These are phyloP conservation scores for Trachelus troglodyta DNA, from an alignment of 2,888 invertebrate species.

Conservation along the genomic window DNA sequence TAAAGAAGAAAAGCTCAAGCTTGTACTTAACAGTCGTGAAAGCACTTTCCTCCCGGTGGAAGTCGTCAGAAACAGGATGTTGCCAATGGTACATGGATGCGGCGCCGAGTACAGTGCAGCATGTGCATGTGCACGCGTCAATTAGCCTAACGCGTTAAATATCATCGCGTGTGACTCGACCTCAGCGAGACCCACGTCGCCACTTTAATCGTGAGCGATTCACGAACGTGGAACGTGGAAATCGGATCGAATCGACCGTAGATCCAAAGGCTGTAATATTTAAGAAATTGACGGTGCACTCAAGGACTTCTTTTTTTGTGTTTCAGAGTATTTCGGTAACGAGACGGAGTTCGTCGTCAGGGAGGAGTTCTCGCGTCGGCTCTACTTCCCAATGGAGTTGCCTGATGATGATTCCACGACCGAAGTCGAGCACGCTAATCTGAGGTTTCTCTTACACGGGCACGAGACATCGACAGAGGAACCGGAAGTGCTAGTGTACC, in stretches of 20 bases:
- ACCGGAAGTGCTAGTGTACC: conserved; percentile 43
- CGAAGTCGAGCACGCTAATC: conserved; percentile 66
- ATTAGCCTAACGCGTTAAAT: conserved; percentile 17
- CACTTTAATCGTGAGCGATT: background rate
- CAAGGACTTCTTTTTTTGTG: conserved; percentile 26
- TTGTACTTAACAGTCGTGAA: background rate
- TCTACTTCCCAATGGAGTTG: conserved; percentile 48
- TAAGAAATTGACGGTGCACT: background rate
- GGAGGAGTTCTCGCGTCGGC: conserved; percentile 16
- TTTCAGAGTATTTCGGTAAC: conserved; percentile 47
- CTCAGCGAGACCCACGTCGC: background rate
- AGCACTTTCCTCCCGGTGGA: background rate
- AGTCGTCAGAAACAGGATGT: background rate
- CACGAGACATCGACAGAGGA: conserved; percentile 13
- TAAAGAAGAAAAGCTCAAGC: background rate
- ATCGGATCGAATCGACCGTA: background rate
- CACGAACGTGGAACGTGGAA: background rate
- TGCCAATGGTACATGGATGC: background rate
- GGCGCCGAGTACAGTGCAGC: background rate
- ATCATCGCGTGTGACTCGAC: background rate
- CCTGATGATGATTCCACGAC: conserved; percentile 31
- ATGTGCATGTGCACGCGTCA: conserved; percentile 26
- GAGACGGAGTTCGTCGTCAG: background rate
- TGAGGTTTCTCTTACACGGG: conserved; percentile 63
- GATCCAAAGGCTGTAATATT: background rate